Conservation (phyloP, 2,888 invertebrate genomes). For the Mythimna impura region DNA sequence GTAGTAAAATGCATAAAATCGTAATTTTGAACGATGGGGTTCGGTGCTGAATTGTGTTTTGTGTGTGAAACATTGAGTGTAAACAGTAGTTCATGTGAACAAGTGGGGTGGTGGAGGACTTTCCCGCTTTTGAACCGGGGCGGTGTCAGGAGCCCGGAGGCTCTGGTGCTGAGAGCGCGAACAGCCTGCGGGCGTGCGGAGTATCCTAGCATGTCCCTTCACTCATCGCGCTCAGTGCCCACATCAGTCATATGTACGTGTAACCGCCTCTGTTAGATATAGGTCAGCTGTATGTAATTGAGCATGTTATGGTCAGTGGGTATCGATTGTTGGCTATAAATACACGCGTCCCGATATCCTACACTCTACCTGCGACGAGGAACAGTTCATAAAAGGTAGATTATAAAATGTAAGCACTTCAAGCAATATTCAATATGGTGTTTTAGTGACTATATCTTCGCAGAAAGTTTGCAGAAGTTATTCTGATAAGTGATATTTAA, state of each 20-base stretch:
- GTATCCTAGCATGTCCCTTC: slow-evolving; percentile 48
- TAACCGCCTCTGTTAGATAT: slow-evolving; percentile 23
- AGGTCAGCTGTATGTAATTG: slow-evolving; percentile 51
- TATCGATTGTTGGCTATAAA: slow-evolving; percentile 69
- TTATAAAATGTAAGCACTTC: background rate
- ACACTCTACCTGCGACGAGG: slow-evolving; percentile 72
- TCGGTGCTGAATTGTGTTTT: slow-evolving; percentile 59
- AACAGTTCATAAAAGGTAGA: background rate
- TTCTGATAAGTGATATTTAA: background rate
- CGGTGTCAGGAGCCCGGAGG: slow-evolving; percentile 62
- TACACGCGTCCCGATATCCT: slow-evolving; percentile 79
- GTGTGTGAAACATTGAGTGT: slow-evolving; percentile 49
- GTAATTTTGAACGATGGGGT: slow-evolving; percentile 70
- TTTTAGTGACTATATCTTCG: background rate
- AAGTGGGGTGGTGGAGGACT: slow-evolving; percentile 44
- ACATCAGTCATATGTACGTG: slow-evolving; percentile 44
- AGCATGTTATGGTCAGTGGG: slow-evolving; percentile 56
- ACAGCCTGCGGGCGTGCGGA: slow-evolving; percentile 24
- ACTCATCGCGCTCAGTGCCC: slow-evolving; percentile 15
- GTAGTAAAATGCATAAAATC: slow-evolving; percentile 65
- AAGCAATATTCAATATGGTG: background rate
- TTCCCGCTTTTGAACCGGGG: slow-evolving; percentile 49
- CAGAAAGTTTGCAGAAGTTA: background rate
- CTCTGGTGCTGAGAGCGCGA: slow-evolving; percentile 37
- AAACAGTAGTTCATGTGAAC: slow-evolving; percentile 36